A percentile compares a stretch with the other conserved stretches of the same genome.
phyloP scores from a whole-genome alignment of 2,113 vertebrate species.

The Hystrix brachyura region DNA sequence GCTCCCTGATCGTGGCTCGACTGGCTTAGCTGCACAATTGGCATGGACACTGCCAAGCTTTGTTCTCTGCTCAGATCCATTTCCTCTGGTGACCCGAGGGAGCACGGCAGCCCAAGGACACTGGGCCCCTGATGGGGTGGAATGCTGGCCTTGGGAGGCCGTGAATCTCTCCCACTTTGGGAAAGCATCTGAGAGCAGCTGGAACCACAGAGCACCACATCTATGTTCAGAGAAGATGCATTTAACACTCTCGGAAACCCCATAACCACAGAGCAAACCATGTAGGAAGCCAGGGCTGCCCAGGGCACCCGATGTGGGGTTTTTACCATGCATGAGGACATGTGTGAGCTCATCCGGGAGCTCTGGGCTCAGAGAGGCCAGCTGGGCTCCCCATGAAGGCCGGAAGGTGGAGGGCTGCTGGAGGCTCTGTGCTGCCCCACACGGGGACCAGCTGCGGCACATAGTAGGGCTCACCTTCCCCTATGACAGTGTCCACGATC shows the following conservation, averaged over 20 bases:
- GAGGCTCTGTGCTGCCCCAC: not conserved
- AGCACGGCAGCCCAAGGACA: conserved; percentile 71
- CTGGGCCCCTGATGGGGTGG: not conserved
- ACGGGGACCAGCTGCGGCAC: too few relatives aligned
- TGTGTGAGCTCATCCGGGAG: not conserved
- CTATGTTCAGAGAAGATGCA: not conserved
- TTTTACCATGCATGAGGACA: not conserved
- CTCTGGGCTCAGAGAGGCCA: not conserved
- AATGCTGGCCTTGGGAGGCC: not conserved
- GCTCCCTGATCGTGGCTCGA: not conserved
- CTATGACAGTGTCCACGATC: conserved; percentile 88
- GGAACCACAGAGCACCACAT: not conserved
- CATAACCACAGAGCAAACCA: not conserved
- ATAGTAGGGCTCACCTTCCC: conserved; percentile 85
- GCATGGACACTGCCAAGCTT: conserved; percentile 60
- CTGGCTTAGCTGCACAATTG: not conserved
- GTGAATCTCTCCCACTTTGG: not conserved
- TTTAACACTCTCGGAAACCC: not conserved
- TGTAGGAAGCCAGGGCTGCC: not conserved
- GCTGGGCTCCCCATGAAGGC: not conserved
- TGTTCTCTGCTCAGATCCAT: conserved; percentile 73
- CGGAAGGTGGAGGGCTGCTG: not conserved
- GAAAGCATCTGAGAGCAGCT: not conserved
- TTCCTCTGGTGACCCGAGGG: conserved; percentile 69
- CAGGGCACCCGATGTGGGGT: not conserved